Evolutionary conservation across 2,113 vertebrate species (phyloP), one percentile per base, ranked within the genome.

Genomic region (Raphicerus campestris): DNA sequence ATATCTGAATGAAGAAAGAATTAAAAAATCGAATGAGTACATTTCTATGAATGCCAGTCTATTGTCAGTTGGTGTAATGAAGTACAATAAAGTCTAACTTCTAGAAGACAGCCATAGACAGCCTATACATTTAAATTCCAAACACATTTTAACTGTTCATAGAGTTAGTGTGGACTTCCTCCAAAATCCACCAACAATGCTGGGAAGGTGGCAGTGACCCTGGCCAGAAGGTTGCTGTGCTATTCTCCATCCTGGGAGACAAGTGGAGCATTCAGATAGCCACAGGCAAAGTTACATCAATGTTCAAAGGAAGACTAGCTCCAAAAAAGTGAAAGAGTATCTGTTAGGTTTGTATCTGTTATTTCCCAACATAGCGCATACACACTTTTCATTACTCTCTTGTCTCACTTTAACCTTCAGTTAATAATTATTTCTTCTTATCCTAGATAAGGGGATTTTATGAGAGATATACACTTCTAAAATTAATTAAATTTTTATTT

Each of bases 21-120:
- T 63, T 90, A 63, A 78, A 63, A 84, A 84, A 93, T 22, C 14
- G 17, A 78, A 82, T 55, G 26, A 53, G 63, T 87, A 91, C 15
- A 87, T 89, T 95, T 92, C 78, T 75, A 19, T 91, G 83, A 96
- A 94, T 80, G 53, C 63, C 80, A 51, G 39, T 83, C 39, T 78
- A 39, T 51, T 78, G 56, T 87, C 42, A 84, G 11, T 47, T 91
- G 83, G 39, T n/a, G 91, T 53, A 95, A 84, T 51, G n/a, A 94
- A 83, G 32, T 55, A 93, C 39, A 93, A 55, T 30, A 63, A 88
- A 94, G 81, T 49, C 47, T 91, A 53, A 88, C 47, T 94, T 97
- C 63, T n/a, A 91, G 51, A 90, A 90, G 63, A 93, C 19, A 39
- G 90, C 20, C 82, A 85, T 28, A 94, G 75, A 75, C 13, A 32